Base-by-base conservation (phyloP, 1,140 invertebrate species). In the Chelonus insularis region DNA sequence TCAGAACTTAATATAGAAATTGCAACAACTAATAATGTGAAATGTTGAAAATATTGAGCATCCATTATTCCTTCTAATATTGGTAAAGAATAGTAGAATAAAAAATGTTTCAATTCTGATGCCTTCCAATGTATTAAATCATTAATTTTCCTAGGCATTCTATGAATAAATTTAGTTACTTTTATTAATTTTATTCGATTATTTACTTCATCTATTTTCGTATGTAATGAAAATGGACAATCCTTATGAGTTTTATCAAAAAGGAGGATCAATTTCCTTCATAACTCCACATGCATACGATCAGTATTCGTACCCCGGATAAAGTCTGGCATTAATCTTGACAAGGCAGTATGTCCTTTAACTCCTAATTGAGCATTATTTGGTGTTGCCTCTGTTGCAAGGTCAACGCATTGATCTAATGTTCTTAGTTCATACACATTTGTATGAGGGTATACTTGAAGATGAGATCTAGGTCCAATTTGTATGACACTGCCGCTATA, bases 271-370 rank as follows among this genome's bases (percentile, higher is more conserved):
- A 56, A 58, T 21, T 43, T 43, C 54, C 54, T 66, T 66, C 1
- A 61, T 52, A 12, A 63, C 57, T 3, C 60, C 63, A 9, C 47
- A 48, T 69, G 65, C 66, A 69, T 67, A 14, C 55, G 48, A 32
- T 68, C 66, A 14, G 64, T 70, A 8, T 14, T 64, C 1, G 34
- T 56, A 16, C 62, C 68, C 21, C 47, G 16, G 6, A 68, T 52
- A 64, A 63, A 70, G 63, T 68, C 64, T 12, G 60, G 60, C 62
- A 66, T 70, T 14, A 68, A 12, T 18, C 34, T 51, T 7, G 52
- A 63, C 1, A 66, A 34, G 9, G 29, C 20, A 23, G 50, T 52
- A 18, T 39, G 43, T 16, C 62, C 65, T 18, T 66, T 66, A 47
- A 63, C 47, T 20, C 64, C 61, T 50, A 63, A 57, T 1, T 56